A percentile compares a stretch with the other conserved stretches of the same genome.
These are phyloP conservation scores for Tachyglossus aculeatus DNA, from an alignment of 2,797 vertebrate species.

Conservation along the genomic window DNA sequence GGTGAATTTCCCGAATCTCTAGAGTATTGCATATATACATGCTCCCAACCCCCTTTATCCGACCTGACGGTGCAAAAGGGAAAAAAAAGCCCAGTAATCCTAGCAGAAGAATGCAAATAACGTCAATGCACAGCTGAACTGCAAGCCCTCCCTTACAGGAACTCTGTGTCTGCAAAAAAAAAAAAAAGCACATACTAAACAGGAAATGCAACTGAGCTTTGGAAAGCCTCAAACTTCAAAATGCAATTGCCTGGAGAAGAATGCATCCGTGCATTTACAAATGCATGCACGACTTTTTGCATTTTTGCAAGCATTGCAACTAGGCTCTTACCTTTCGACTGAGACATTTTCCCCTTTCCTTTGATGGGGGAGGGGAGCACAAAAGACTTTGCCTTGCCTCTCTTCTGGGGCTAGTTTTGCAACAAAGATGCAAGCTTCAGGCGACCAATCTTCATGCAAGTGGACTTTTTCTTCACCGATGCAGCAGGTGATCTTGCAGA, in stretches of 20 bases:
- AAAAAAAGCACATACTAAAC: constrained; percentile 77
- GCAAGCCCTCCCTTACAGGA: constrained; percentile 88
- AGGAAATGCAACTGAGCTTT: constrained; percentile 92
- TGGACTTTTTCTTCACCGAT: constrained; percentile 78
- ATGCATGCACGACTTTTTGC: constrained; percentile 81
- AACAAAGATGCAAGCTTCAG: constrained; percentile 90
- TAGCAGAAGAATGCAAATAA: constrained; percentile 78
- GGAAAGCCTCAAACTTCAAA: constrained; percentile 82
- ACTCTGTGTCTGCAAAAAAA: constrained; percentile 76
- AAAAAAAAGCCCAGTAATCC: constrained; percentile 72
- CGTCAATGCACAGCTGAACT: constrained; percentile 77
- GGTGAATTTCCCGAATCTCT: constrained; percentile 46
- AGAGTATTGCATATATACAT: constrained; percentile 56
- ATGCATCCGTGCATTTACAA: constrained; percentile 82
- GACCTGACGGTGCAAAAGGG: constrained; percentile 79
- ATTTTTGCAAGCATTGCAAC: constrained; percentile 80
- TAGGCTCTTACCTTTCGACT: constrained; percentile 88
- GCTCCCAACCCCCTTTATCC: constrained; percentile 66
- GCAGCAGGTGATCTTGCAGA: constrained; percentile 79
- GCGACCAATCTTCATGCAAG: constrained; percentile 88
- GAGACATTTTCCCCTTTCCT: constrained; percentile 93
- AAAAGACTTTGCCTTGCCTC: constrained; percentile 94
- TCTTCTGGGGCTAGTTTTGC: constrained; percentile 87
- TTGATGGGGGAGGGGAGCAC: constrained; percentile 92
- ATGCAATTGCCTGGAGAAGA: constrained; percentile 79